These are phyloP conservation scores for Mixornis gularis DNA, from an alignment of 2,113 vertebrate genomes.

Conservation along the genomic window DNA sequence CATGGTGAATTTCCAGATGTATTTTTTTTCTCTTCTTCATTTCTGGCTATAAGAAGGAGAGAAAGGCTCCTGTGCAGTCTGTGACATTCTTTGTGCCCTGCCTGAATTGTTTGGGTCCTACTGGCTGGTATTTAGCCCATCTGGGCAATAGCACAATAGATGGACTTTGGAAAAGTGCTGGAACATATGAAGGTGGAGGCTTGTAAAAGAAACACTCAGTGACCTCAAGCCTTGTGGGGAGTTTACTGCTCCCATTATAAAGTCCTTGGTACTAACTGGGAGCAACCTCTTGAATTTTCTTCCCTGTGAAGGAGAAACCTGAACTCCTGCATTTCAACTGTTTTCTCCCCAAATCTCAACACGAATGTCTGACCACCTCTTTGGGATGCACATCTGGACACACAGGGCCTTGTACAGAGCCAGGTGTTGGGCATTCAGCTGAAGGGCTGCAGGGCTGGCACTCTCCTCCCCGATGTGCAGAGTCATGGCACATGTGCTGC, in stretches of 20 bases:
- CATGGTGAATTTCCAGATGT: neutral
- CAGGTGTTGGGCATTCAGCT: neutral
- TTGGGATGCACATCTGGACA: neutral
- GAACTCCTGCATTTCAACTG: neutral
- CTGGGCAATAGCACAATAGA: neutral
- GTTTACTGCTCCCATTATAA: neutral
- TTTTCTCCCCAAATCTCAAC: neutral
- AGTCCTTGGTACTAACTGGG: neutral
- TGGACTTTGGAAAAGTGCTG: neutral
- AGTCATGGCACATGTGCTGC: neutral
- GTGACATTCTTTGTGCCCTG: neutral
- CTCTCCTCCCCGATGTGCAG: neutral
- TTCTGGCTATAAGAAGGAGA: neutral
- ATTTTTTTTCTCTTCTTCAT: neutral
- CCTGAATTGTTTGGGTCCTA: neutral
- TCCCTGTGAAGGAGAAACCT: neutral
- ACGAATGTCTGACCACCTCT: accelerated
- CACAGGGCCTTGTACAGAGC: neutral
- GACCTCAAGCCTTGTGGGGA: neutral
- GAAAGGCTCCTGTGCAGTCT: neutral
- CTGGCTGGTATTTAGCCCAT: neutral
- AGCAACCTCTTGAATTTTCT: neutral
- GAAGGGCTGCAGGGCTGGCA: neutral
- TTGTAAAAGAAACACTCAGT: neutral
- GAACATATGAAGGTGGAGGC: neutral